A percentile compares a stretch with the other conserved stretches of the same genome.
These are phyloP conservation scores for Aphyosemion australe DNA, from an alignment of 2,113 vertebrate genomes.

Conservation along the genomic window DNA sequence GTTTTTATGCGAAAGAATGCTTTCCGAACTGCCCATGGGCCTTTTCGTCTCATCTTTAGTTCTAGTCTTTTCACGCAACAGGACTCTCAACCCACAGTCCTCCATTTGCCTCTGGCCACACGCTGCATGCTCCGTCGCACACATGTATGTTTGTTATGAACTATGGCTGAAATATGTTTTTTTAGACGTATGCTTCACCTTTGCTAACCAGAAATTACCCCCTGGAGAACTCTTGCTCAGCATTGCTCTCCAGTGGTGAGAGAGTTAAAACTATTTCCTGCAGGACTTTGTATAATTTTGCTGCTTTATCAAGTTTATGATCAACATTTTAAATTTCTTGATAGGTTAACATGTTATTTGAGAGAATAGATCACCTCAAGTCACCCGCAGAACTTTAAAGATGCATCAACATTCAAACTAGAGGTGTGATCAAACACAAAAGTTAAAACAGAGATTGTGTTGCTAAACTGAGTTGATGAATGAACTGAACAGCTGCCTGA, in stretches of 20 bases:
- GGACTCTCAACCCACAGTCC: constrained; percentile 63
- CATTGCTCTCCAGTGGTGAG: constrained; percentile 51
- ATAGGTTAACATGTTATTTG: no score
- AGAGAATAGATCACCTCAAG: no score
- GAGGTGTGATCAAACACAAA: no score
- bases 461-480: constrained; percentile 51
- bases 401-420: no score
- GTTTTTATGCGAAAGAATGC: constrained; percentile 53
- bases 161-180: constrained; percentile 14
- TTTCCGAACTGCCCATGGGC: constrained; percentile 65
- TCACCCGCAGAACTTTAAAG: no score
- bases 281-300: no score
- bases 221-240: constrained; percentile 40
- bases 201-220: constrained; percentile 39
- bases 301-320: no score
- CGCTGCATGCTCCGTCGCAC: constrained; percentile 40
- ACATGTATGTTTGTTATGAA: constrained; percentile 24
- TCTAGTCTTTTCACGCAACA: constrained; percentile 61
- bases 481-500: constrained; percentile 29
- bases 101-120: constrained; percentile 60
- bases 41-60: constrained; percentile 64
- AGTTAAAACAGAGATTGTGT: constrained; percentile 21
- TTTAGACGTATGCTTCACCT: constrained; percentile 9
- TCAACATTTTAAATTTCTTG: no score
- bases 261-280: constrained; percentile 12